These are phyloP conservation scores for Corydoras maculifer DNA, from an alignment of 2,113 vertebrate species.

Conservation along the genomic window DNA sequence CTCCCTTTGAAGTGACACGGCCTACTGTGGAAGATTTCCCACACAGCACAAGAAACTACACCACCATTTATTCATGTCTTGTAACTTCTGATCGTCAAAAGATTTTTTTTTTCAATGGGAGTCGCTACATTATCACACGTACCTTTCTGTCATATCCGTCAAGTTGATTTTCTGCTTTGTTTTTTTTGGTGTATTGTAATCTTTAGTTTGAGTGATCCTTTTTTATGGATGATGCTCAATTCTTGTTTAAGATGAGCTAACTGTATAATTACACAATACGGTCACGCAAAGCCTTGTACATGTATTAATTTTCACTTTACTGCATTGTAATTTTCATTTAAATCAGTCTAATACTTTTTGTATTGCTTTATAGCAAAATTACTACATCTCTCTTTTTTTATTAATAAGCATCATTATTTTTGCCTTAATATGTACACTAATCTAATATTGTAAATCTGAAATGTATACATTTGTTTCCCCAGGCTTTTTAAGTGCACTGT, in stretches of 20 bases:
- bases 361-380: slow-evolving; percentile 41
- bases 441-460: slow-evolving; percentile 69
- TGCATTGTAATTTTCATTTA: slow-evolving; percentile 15
- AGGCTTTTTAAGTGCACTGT: slow-evolving; percentile 52
- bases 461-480: slow-evolving; percentile 44
- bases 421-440: slow-evolving; percentile 86
- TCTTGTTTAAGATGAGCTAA: slow-evolving; percentile 57
- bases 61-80: slow-evolving; percentile 59
- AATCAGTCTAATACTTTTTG: slow-evolving; percentile 12
- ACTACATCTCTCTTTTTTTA: slow-evolving; percentile 55
- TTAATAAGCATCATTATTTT: slow-evolving; percentile 73
- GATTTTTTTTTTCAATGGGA: slow-evolving; percentile 59
- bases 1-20: slow-evolving; percentile 44
- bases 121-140: slow-evolving; percentile 56
- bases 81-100: slow-evolving; percentile 62
- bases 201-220: slow-evolving; percentile 64
- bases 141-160: slow-evolving; percentile 34
- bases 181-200: slow-evolving; percentile 63
- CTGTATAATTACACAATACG: slow-evolving; percentile 57
- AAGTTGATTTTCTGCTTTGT: slow-evolving; percentile 37
- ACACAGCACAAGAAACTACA: slow-evolving; percentile 52
- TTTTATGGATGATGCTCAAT: slow-evolving; percentile 63
- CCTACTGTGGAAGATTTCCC: slow-evolving; percentile 43
- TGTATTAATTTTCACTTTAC: slow-evolving; percentile 65
- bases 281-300: slow-evolving; percentile 55